Conservation (phyloP, 2,113 vertebrate species). For the Dasypus novemcinctus region DNA sequence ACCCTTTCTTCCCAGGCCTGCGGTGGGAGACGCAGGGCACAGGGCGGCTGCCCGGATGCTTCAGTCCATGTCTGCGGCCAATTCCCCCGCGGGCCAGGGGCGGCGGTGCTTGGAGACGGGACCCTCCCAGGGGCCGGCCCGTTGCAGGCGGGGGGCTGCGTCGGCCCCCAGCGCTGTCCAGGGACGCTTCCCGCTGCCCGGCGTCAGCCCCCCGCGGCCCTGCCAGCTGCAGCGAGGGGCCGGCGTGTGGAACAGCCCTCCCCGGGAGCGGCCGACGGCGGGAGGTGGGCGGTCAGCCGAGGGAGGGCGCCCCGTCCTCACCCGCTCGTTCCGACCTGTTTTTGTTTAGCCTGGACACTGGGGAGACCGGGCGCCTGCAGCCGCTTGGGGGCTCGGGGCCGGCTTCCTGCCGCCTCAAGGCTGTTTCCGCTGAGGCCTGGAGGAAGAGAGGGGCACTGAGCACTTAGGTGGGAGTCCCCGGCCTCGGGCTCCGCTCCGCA, state of each 20-base stretch:
- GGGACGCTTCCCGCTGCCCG: not conserved
- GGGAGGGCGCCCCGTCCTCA: not conserved
- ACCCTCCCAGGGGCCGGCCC: not conserved
- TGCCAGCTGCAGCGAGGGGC: not conserved
- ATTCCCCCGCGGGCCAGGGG: not conserved
- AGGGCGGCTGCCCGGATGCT: rapidly evolving
- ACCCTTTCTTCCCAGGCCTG: too few species aligned
- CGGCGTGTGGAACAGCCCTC: rapidly evolving
- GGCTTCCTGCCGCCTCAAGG: not conserved
- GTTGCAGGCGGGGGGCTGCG: rapidly evolving
- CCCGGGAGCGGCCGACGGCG: not conserved
- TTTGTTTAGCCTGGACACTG: not conserved
- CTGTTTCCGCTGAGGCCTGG: not conserved
- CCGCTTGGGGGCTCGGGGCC: too few species aligned
- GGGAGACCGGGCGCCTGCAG: not conserved
- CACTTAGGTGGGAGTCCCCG: too few species aligned
- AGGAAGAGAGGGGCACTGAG: not conserved
- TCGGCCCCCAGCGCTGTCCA: rapidly evolving
- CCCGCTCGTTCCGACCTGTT: too few species aligned
- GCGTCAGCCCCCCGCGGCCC: not conserved
- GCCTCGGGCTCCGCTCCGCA: not conserved
- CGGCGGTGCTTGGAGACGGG: too few species aligned
- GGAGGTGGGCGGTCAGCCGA: not conserved
- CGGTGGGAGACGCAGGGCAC: not conserved
- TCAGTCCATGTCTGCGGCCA: rapidly evolving